Evolutionary conservation across 2,113 vertebrate species (phyloP), one percentile per base, ranked within the genome.

Genomic region (Phaethon lepturus): DNA sequence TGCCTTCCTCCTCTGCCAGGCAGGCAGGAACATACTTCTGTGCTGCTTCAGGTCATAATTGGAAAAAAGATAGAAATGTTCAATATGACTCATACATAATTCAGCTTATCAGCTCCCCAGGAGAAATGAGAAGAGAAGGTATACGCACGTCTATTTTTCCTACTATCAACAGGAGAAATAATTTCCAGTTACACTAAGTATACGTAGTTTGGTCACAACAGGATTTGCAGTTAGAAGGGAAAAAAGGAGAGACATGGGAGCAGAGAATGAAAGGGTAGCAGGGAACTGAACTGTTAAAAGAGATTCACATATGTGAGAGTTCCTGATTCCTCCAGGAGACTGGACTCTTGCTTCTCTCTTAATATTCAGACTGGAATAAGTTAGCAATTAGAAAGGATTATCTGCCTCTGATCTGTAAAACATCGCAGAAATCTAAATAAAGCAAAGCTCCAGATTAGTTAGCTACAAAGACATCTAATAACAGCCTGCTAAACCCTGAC

Each of bases 81-180:
- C 97, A 96, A 97, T 96, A 97, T 96, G 97, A 95, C 96, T 98
- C 96, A 98, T 97, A 97, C 95, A 98, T 97, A 97, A 97, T 98
- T 98, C 97, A 97, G 94, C 90, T 97, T 98, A 97, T 97, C 97
- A 95, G 95, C 93, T 88, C 95, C 95, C 97, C 95, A 95, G 88
- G 96, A 97, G 95, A 95, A 97, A 97, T 82, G 93, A 97, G 92
- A 94, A 96, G 95, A 91, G 96, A 95, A 97, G 93, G 97, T 96
- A 95, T 95, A 94, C 42, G 84, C 95, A 97, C n/a, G 31, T 92
- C 90, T 96, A 28, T 91, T 95, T 93, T 87, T 95, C 53, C 91
- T 64, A 15, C 90, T 96, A 98, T 96, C 97, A 97, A 97, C 95
- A 90, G 86, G 68, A 97, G 95, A 97, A 97, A 97, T 97, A 98